A percentile compares a stretch with the other conserved stretches of the same genome.
phyloP scores from a whole-genome alignment of 1,140 invertebrate species.

The Trialeurodes vaporariorum region DNA sequence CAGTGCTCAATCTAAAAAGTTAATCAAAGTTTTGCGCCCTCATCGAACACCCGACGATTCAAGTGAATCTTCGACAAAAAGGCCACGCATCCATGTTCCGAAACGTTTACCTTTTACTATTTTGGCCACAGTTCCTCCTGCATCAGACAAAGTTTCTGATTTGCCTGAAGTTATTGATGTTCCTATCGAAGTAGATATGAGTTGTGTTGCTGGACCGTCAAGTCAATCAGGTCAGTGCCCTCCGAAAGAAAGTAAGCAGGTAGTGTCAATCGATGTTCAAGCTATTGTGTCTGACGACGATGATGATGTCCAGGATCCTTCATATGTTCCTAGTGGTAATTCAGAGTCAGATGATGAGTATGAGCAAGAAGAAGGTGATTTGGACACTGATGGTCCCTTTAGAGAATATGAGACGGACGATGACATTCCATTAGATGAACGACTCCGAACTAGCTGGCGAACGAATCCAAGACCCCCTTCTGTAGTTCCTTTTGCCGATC shows the following conservation, averaged over 20 bases:
- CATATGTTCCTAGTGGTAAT: neutral
- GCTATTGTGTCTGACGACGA: neutral
- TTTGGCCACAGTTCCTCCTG: neutral
- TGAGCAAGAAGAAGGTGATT: too few relatives aligned
- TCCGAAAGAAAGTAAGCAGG: neutral
- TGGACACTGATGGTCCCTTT: too few relatives aligned
- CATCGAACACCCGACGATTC: neutral
- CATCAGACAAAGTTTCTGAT: neutral
- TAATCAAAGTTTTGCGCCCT: neutral
- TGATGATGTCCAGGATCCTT: too few relatives aligned
- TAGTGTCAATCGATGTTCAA: neutral
- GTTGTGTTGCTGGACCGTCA: too few relatives aligned
- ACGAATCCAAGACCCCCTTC: neutral
- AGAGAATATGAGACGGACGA: neutral
- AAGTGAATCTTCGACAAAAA: neutral
- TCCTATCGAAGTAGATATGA: too few relatives aligned
- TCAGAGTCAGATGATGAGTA: neutral
- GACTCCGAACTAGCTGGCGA: neutral
- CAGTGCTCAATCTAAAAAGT: neutral
- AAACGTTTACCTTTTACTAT: neutral
- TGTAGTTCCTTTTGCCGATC: neutral
- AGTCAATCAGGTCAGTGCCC: too few relatives aligned
- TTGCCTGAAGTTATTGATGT: neutral
- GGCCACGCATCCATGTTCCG: neutral
- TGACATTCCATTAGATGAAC: neutral